Evolutionary conservation across 2,888 invertebrate species (phyloP).

Genomic region (Aleiodes leptofemur): DNA sequence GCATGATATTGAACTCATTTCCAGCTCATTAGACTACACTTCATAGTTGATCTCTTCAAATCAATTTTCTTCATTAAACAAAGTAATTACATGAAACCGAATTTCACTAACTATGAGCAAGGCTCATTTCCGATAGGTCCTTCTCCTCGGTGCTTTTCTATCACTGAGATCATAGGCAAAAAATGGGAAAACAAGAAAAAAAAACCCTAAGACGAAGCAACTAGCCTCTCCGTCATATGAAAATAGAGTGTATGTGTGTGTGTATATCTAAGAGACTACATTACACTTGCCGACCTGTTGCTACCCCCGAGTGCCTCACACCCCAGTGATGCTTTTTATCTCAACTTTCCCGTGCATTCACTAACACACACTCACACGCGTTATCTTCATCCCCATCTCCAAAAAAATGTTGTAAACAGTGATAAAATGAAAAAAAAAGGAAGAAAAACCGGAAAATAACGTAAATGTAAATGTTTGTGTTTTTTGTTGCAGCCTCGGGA

Average conservation of each 20-base stretch:
- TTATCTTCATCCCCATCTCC: conserved; percentile 2
- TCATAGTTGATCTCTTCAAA: no score
- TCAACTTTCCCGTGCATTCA: conserved; percentile 9
- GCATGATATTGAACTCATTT: no score
- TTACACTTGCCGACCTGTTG: conserved; percentile 69
- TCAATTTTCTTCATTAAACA: no score
- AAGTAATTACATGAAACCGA: no score
- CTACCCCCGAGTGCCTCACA: conserved; percentile 58
- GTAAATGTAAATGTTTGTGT: conserved; percentile 33
- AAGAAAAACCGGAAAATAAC: conserved; percentile 5
- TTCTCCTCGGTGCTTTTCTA: no score
- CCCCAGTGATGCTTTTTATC: conserved; percentile 46
- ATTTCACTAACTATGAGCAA: neutral
- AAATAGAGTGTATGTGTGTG: conserved; percentile 32
- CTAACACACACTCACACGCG: neutral
- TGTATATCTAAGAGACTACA: conserved; percentile 63
- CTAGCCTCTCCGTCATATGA: neutral
- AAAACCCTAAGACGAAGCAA: no score
- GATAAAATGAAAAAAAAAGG: neutral
- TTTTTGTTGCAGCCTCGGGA: conserved; percentile 70
- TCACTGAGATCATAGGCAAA: neutral
- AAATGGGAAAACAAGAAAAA: neutral
- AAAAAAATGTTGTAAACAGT: conserved; percentile 16
- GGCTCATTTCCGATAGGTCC: neutral
- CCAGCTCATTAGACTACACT: no score